These are phyloP conservation scores for Leptothorax acervorum DNA, from an alignment of 2,888 invertebrate species.

Conservation along the genomic window DNA sequence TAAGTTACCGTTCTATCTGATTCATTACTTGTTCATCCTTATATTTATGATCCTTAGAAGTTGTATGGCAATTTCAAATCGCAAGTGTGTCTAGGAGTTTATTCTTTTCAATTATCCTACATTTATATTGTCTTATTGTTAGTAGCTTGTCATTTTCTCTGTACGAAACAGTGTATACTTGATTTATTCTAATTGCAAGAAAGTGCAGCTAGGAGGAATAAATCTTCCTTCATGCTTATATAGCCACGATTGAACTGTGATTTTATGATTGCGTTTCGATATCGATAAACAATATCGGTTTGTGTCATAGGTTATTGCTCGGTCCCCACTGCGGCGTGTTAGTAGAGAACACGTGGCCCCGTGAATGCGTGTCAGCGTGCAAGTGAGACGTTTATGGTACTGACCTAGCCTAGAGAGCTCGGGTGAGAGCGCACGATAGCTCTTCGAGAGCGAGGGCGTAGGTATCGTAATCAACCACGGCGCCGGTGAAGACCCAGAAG, in stretches of 20 bases:
- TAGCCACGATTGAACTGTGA: not conserved
- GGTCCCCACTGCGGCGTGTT: not conserved
- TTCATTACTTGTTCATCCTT: not conserved
- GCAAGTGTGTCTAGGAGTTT: not conserved
- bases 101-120: not conserved
- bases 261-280: constrained; percentile 31
- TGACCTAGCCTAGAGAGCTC: constrained; percentile 79
- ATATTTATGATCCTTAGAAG: not conserved
- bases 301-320: constrained; percentile 68
- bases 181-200: not conserved
- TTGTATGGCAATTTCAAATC: constrained; percentile 6
- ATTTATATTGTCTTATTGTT: not conserved
- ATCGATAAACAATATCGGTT: constrained; percentile 46
- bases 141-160: not conserved
- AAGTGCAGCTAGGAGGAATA: not conserved
- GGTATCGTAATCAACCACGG: constrained; percentile 81
- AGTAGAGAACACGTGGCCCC: constrained; percentile 60
- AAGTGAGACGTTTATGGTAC: constrained; percentile 81
- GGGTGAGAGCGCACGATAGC: constrained; percentile 54
- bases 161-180: not conserved
- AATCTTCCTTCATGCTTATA: not conserved
- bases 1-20: not conserved
- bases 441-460: constrained; percentile 77
- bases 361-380: constrained; percentile 74
- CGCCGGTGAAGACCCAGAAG: constrained; percentile 74